Conservation (phyloP, 1,140 invertebrate species). For the Fopius arisanus region DNA sequence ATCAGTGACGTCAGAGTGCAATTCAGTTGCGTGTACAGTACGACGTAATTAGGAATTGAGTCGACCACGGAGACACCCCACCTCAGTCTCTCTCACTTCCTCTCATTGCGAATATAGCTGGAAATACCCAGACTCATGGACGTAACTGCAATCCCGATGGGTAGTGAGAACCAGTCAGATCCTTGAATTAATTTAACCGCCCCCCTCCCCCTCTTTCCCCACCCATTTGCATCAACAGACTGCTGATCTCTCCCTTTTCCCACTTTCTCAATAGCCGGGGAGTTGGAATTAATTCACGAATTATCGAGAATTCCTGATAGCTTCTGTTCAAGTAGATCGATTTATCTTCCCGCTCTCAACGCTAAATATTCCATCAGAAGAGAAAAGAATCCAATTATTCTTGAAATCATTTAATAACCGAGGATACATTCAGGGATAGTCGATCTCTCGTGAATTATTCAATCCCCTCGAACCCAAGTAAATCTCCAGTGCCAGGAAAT, state of each 20-base stretch:
- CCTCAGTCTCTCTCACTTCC: not conserved
- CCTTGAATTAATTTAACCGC: conserved; percentile 36
- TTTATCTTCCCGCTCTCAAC: not conserved
- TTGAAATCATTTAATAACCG: not conserved
- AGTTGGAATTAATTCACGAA: conserved; percentile 1
- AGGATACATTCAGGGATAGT: not conserved
- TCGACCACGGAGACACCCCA: not conserved
- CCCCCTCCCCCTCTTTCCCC: no score
- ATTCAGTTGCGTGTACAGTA: conserved; percentile 6
- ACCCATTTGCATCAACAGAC: conserved; percentile 32
- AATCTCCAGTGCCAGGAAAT: not conserved
- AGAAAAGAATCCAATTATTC: not conserved
- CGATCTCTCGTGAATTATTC: not conserved
- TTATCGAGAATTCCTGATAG: conserved; percentile 16
- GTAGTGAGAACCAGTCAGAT: conserved; percentile 16
- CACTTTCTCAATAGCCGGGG: not conserved
- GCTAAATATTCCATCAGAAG: not conserved
- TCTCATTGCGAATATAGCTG: not conserved
- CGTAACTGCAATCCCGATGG: not conserved
- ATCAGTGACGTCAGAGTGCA: not conserved
- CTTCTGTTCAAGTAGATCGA: not conserved
- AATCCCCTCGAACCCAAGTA: not conserved
- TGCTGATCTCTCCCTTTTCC: not conserved
- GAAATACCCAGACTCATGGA: conserved; percentile 18
- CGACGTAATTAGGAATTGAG: conserved; percentile 12